Evolutionary conservation across 1,140 invertebrate genomes (phyloP).

Genomic region (Reticulitermes speratus): DNA sequence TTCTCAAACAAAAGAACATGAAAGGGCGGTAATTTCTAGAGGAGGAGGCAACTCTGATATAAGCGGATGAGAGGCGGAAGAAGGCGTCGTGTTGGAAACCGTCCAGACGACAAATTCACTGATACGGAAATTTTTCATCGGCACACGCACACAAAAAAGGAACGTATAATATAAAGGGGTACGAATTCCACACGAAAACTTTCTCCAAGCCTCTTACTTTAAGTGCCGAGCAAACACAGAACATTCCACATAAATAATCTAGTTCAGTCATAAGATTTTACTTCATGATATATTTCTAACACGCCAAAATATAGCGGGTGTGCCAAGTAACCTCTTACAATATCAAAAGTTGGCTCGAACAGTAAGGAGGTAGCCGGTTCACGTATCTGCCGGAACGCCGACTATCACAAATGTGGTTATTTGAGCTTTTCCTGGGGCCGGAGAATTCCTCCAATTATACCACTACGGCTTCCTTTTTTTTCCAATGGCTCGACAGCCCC

Average conservation of each 20-base stretch:
- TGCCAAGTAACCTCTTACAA: not conserved
- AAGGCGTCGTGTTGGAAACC: not conserved
- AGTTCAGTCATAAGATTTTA: not conserved
- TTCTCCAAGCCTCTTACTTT: not conserved
- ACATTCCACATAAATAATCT: conserved; percentile 16
- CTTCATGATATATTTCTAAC: conserved; percentile 14
- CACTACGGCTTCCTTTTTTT: too few species aligned
- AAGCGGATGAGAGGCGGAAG: not conserved
- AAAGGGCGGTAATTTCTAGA: not conserved
- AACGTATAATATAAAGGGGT: not conserved
- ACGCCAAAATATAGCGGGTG: not conserved
- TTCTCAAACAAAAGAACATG: conserved; percentile 2
- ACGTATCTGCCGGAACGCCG: too few species aligned
- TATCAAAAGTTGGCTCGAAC: too few species aligned
- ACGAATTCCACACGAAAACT: conserved; percentile 5
- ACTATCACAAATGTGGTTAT: too few species aligned
- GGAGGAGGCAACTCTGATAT: not conserved
- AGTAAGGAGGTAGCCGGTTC: too few species aligned
- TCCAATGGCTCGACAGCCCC: too few species aligned
- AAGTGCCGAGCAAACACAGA: not conserved
- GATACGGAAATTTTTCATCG: conserved; percentile 13
- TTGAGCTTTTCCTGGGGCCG: too few species aligned
- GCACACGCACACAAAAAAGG: not conserved
- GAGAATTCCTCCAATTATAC: too few species aligned
- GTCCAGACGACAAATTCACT: conserved; percentile 14